Percentiles rank a stretch among this genome's conserved stretches.
Conservation (phyloP, 2,797 vertebrate species). For the Phrynocephalus vlangalii region DNA sequence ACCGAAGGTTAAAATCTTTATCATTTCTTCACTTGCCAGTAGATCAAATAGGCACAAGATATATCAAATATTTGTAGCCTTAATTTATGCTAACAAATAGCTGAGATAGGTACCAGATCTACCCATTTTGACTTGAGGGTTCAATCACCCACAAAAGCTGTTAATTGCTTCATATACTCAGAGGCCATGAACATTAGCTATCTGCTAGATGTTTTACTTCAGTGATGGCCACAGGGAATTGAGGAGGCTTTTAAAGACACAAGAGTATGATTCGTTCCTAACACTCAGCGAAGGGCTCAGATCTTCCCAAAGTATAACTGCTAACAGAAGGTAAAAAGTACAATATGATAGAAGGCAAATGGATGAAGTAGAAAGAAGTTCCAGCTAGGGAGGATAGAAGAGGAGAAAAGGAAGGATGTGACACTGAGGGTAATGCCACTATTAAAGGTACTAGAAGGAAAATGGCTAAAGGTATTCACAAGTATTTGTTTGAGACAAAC, state of each 20-base stretch:
- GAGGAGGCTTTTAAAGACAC: slow-evolving; percentile 34
- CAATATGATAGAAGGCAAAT: slow-evolving; percentile 9
- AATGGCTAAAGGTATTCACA: background rate
- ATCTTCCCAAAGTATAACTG: slow-evolving; percentile 10
- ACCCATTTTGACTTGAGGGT: slow-evolving; percentile 42
- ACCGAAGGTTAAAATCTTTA: background rate
- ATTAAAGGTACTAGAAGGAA: background rate
- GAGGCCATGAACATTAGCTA: background rate
- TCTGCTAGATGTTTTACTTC: slow-evolving; percentile 36
- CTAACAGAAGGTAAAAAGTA: background rate
- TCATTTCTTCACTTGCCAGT: background rate
- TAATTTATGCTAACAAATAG: slow-evolving; percentile 7
- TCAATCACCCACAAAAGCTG: slow-evolving; percentile 23
- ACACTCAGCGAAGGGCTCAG: slow-evolving; percentile 14
- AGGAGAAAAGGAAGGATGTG: background rate
- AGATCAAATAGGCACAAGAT: slow-evolving; percentile 4
- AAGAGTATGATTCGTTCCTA: slow-evolving; percentile 43
- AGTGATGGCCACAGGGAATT: slow-evolving; percentile 4
- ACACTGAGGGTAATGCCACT: background rate
- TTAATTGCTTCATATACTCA: slow-evolving; percentile 14
- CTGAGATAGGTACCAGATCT: background rate
- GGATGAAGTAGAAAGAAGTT: slow-evolving; percentile 3
- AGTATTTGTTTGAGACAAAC: background rate
- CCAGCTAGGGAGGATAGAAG: background rate
- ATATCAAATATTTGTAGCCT: slow-evolving; percentile 17